These are phyloP conservation scores for Drosophila atripex DNA, from an alignment of 2,888 invertebrate genomes.

Conservation along the genomic window DNA sequence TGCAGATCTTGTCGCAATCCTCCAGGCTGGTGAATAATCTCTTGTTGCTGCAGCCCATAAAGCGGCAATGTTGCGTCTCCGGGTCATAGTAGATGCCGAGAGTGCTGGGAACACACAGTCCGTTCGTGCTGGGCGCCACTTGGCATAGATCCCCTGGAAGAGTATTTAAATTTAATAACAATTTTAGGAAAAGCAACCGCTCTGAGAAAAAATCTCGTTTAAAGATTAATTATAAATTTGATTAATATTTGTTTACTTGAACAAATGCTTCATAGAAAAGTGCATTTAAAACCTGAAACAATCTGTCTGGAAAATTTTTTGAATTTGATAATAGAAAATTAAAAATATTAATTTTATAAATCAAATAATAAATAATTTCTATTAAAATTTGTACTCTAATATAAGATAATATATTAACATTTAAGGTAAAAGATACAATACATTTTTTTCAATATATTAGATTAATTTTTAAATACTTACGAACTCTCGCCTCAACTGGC, in stretches of 20 bases:
- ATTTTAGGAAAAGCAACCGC: too few species aligned
- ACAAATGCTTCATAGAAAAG: background rate
- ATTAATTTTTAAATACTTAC: constrained; percentile 46
- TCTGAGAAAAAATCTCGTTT: too few species aligned
- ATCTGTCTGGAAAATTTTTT: too few species aligned
- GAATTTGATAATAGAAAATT: too few species aligned
- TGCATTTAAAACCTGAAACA: too few species aligned
- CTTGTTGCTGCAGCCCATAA: constrained; percentile 78
- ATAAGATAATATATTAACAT: background rate
- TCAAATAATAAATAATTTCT: too few species aligned
- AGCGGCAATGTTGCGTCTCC: constrained; percentile 80
- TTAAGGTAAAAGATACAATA: too few species aligned
- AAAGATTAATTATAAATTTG: background rate
- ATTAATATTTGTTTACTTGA: background rate
- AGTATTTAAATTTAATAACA: background rate
- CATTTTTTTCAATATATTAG: background rate
- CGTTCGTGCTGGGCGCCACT: constrained; percentile 76
- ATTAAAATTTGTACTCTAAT: too few species aligned
- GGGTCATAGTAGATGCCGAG: constrained; percentile 80
- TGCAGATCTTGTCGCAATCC: constrained; percentile 81
- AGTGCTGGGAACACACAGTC: constrained; percentile 77
- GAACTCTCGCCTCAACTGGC: constrained; percentile 51
- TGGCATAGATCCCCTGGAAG: constrained; percentile 77
- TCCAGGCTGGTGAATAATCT: constrained; percentile 76
- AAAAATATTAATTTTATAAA: too few species aligned